phyloP scores from a whole-genome alignment of 2,113 vertebrate species.

The Bettongia penicillata region DNA sequence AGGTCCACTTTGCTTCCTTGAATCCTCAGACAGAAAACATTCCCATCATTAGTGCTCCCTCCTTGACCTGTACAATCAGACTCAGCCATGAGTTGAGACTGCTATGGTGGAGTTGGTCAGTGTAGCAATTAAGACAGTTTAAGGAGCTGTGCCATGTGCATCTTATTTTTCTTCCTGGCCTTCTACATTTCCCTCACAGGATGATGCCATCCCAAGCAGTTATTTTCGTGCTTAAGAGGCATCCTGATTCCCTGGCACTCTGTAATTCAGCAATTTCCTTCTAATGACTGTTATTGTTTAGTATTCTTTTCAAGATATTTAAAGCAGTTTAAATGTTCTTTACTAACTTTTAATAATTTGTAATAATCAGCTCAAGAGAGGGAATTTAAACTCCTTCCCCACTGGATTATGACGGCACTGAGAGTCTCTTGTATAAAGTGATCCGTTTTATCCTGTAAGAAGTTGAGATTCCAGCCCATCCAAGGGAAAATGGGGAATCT shows the following conservation, averaged over 20 bases:
- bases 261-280: slow-evolving; percentile 29
- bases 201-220: neutral
- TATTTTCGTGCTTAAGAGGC: slow-evolving; percentile 19
- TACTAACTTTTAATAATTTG: slow-evolving; percentile 52
- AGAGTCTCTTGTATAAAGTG: slow-evolving; percentile 36
- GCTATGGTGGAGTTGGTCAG: fast-evolving
- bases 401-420: slow-evolving; percentile 27
- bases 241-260: slow-evolving; percentile 1
- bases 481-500: slow-evolving; percentile 35
- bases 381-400: slow-evolving; percentile 25
- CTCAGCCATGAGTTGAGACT: neutral
- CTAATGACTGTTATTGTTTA: slow-evolving; percentile 47
- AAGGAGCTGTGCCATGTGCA: neutral
- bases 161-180: neutral
- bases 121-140: neutral
- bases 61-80: neutral
- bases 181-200: neutral
- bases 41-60: neutral
- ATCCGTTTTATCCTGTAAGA: slow-evolving; percentile 24
- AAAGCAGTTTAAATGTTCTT: slow-evolving; percentile 52
- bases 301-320: slow-evolving; percentile 34
- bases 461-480: slow-evolving; percentile 16
- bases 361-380: slow-evolving; percentile 1
- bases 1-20: neutral
- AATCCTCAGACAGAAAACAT: slow-evolving; percentile 8